These are phyloP conservation scores for Anhinga anhinga DNA, from an alignment of 2,113 vertebrate species.

Conservation along the genomic window DNA sequence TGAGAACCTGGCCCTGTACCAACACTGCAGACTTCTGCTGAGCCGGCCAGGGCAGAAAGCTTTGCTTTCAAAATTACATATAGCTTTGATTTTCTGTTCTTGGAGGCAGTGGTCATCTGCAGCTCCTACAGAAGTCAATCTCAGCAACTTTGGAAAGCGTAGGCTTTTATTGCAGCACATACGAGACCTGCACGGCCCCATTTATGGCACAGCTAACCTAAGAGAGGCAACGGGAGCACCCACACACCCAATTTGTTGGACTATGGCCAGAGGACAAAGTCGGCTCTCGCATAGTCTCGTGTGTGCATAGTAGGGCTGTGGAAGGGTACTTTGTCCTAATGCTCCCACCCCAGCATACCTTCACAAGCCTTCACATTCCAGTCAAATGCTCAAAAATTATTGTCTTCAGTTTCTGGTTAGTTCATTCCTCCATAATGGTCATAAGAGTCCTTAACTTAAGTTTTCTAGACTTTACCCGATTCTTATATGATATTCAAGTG, in stretches of 20 bases:
- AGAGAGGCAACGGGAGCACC: neutral
- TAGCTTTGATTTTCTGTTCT: neutral
- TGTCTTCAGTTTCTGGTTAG: neutral
- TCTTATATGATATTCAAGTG: neutral
- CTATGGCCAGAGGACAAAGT: neutral
- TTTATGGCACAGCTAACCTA: fast-evolving
- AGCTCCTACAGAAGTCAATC: neutral
- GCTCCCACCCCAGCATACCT: neutral
- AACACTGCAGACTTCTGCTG: neutral
- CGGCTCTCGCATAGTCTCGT: neutral
- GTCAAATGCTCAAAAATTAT: neutral
- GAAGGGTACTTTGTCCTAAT: neutral
- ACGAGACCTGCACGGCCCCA: neutral
- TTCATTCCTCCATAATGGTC: neutral
- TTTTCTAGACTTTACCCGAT: neutral
- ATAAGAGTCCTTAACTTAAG: neutral
- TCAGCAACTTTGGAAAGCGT: neutral
- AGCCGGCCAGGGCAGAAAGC: neutral
- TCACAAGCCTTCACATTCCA: neutral
- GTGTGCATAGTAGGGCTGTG: neutral
- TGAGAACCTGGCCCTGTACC: neutral
- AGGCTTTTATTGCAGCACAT: neutral
- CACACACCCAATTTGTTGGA: neutral
- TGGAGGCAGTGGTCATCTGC: neutral
- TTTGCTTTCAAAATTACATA: neutral